Evolutionary conservation across 2,797 vertebrate species (phyloP).

Genomic region (Alectoris magna): DNA sequence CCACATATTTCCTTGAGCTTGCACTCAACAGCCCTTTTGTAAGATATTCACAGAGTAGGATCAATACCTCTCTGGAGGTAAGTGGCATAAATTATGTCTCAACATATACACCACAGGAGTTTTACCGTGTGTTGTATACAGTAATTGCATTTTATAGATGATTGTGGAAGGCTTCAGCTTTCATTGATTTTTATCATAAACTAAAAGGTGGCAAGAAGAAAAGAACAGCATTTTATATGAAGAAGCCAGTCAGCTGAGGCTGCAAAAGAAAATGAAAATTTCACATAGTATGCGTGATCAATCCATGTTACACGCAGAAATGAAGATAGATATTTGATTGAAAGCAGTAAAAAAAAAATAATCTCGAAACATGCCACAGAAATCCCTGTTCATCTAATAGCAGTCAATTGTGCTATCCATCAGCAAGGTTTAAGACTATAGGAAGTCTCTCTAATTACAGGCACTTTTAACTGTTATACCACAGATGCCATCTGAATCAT

Average conservation of each 20-base stretch:
- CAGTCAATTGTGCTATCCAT: constrained; percentile 27
- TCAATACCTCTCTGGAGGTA: constrained; percentile 88
- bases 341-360: constrained; percentile 50
- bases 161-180: constrained; percentile 84
- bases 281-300: constrained; percentile 67
- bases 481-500: constrained; percentile 5
- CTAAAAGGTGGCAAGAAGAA: constrained; percentile 81
- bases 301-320: constrained; percentile 75
- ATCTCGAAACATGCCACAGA: constrained; percentile 57
- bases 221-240: constrained; percentile 79
- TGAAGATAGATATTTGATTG: constrained; percentile 74
- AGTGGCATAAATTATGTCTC: constrained; percentile 88
- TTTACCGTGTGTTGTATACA: constrained; percentile 82
- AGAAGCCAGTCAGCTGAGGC: constrained; percentile 81
- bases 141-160: constrained; percentile 89
- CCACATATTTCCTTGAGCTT: constrained; percentile 80
- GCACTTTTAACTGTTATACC: constrained; percentile 38
- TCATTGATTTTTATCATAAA: constrained; percentile 91
- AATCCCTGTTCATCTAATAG: constrained; percentile 53
- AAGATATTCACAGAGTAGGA: constrained; percentile 84
- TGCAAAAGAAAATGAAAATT: constrained; percentile 79
- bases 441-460: constrained; percentile 61
- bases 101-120: constrained; percentile 82
- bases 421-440: constrained; percentile 63
- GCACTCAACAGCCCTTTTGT: constrained; percentile 79